Percentiles rank a stretch among this genome's conserved stretches.
These are phyloP conservation scores for Rhagoletis zephyria DNA, from an alignment of 1,140 invertebrate species.

Conservation along the genomic window DNA sequence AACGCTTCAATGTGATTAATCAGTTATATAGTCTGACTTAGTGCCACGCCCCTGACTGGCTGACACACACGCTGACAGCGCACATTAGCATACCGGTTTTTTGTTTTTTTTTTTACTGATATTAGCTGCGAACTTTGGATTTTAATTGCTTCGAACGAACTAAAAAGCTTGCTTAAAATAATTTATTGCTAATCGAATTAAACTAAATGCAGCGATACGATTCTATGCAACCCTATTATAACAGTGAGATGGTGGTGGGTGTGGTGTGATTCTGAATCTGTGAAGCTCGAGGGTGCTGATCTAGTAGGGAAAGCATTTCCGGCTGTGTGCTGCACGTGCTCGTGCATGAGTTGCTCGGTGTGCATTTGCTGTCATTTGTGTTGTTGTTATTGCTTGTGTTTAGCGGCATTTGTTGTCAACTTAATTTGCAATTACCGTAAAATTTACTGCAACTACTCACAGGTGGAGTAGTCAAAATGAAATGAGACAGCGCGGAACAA, in stretches of 20 bases:
- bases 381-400: background rate
- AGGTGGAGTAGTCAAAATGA: background rate
- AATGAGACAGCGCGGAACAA: background rate
- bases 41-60: background rate
- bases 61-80: slow-evolving; percentile 12
- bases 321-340: background rate
- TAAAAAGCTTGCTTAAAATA: background rate
- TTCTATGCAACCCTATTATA: no score
- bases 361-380: background rate
- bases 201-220: background rate
- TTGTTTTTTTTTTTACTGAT: background rate
- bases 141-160: slow-evolving; percentile 35
- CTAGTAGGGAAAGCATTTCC: slow-evolving; percentile 38
- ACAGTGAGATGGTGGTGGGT: background rate
- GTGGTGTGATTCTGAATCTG: background rate
- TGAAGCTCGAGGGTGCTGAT: background rate
- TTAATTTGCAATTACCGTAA: slow-evolving; percentile 6
- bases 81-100: background rate
- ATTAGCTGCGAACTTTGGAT: background rate
- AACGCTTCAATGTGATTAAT: background rate
- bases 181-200: background rate
- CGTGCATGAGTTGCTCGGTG: background rate
- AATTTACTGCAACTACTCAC: background rate
- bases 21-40: background rate
- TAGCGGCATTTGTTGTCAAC: background rate